Evolutionary conservation across 2,888 invertebrate genomes (phyloP).

Genomic region (Tenthredo amoena): DNA sequence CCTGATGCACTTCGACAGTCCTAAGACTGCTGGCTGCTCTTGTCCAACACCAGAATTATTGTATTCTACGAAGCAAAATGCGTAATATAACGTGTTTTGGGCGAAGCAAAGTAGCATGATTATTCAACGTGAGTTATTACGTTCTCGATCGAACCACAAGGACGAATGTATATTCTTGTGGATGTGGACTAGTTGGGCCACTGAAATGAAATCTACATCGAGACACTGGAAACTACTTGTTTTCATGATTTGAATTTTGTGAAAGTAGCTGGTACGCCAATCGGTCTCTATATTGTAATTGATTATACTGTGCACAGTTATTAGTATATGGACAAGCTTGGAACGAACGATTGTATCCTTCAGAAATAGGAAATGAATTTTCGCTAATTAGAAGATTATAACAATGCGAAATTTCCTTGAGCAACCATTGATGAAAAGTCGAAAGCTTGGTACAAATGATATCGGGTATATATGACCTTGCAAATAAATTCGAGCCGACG

Average conservation of each 20-base stretch:
- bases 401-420: not conserved
- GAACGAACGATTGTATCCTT: not conserved
- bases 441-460: not conserved
- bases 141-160: not conserved
- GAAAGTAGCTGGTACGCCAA: not conserved
- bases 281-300: not conserved
- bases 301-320: not conserved
- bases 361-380: not conserved
- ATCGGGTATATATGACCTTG: not conserved
- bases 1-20: no score
- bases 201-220: not conserved
- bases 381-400: not conserved
- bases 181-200: not conserved
- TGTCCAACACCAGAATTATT: not conserved
- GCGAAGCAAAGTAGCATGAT: not conserved
- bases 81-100: not conserved
- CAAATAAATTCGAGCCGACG: not conserved
- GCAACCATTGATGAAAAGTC: not conserved
- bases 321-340: not conserved
- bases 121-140: not conserved
- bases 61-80: not conserved
- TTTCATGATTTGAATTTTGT: not conserved
- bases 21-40: not conserved
- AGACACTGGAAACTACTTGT: not conserved
- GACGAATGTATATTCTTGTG: not conserved